Conservation (phyloP, 2,888 invertebrate species). For the Myathropa florea region DNA sequence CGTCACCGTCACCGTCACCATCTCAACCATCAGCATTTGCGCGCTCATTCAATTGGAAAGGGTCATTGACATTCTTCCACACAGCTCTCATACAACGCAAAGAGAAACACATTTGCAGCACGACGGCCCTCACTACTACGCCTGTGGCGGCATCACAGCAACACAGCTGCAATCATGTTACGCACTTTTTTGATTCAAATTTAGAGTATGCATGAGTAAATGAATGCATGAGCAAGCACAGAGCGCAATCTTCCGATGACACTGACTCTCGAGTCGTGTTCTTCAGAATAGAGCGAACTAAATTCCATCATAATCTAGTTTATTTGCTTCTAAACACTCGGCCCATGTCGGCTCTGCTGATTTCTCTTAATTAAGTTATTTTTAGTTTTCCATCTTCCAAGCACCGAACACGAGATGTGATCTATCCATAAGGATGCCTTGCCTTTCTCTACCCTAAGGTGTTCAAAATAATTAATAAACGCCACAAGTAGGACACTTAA, state of each 20-base stretch:
- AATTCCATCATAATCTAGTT: slow-evolving; percentile 42
- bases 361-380: slow-evolving; percentile 36
- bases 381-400: slow-evolving; percentile 24
- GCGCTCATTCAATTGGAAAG: slow-evolving; percentile 66
- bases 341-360: not conserved
- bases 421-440: not conserved
- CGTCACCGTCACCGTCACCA: slow-evolving; percentile 35
- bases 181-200: slow-evolving; percentile 63
- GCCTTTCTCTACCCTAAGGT: slow-evolving; percentile 21
- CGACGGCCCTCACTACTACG: not conserved
- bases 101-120: slow-evolving; percentile 17
- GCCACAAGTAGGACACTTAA: slow-evolving; percentile 10
- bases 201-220: slow-evolving; percentile 36
- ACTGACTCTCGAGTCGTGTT: slow-evolving; percentile 11
- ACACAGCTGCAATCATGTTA: slow-evolving; percentile 37
- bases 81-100: slow-evolving; percentile 39
- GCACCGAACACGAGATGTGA: not conserved
- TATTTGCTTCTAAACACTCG: not conserved
- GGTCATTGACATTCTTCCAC: slow-evolving; percentile 60
- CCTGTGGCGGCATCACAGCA: not conserved
- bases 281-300: not conserved
- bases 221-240: slow-evolving; percentile 40
- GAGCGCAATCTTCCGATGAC: slow-evolving; percentile 28
- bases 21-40: slow-evolving; percentile 40
- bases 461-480: slow-evolving; percentile 41